Conservation (phyloP, 2,888 invertebrate species). For the Nephrotoma flavescens region DNA sequence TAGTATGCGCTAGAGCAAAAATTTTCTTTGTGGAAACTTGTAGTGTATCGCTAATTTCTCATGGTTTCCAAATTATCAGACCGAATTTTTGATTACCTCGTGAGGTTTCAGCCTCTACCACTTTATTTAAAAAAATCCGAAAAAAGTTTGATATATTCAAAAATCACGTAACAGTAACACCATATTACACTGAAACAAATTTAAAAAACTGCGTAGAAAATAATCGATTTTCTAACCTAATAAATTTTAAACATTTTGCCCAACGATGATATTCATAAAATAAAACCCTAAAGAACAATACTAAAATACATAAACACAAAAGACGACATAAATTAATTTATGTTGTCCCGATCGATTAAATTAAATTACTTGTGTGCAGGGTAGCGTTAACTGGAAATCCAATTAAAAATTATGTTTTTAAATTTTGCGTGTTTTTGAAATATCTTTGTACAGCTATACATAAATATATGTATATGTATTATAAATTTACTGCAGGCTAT, state of each 20-base stretch:
- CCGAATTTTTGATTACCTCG: too few relatives aligned
- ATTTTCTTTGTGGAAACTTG: too few relatives aligned
- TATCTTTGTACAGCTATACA: background rate
- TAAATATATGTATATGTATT: too few relatives aligned
- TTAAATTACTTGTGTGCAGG: background rate
- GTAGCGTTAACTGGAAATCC: background rate
- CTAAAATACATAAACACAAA: background rate
- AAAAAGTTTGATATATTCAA: too few relatives aligned
- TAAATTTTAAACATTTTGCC: background rate
- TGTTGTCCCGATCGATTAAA: background rate
- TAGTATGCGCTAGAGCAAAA: too few relatives aligned
- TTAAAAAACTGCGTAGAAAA: background rate
- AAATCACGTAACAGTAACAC: too few relatives aligned
- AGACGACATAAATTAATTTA: background rate
- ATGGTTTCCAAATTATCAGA: too few relatives aligned
- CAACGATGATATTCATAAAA: background rate
- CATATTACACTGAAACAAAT: too few relatives aligned
- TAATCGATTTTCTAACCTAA: background rate
- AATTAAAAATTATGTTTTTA: background rate
- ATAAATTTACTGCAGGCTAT: background rate
- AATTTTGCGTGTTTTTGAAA: background rate
- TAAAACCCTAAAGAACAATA: background rate
- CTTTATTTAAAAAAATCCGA: too few relatives aligned
- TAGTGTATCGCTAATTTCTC: too few relatives aligned
- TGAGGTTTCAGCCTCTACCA: too few relatives aligned